Evolutionary conservation across 2,113 vertebrate genomes (phyloP), one percentile per base, ranked within the genome.

Genomic region (Siphamia tubifer): DNA sequence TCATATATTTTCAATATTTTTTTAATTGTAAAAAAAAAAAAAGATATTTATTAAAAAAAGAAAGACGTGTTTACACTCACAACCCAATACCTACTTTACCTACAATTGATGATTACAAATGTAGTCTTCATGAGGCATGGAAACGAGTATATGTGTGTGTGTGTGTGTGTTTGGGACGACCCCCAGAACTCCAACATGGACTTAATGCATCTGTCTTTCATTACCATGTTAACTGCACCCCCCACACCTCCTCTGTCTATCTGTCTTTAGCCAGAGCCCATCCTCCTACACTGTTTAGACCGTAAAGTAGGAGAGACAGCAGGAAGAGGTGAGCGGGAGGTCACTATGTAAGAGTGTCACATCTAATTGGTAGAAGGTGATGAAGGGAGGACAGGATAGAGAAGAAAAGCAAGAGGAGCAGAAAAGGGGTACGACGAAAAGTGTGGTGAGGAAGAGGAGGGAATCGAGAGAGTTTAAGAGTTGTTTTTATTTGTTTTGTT

Each of bases 261-360:
- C 53, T 58, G 27, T 77, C 69, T 75, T 57, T 53, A 20, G 74
- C 69, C 45, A 36, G 49, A 25, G 36, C 34, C 63, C 51, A 56
- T 72, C 72, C 62, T 78, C 74, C 61, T 17, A 39, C 52, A 65
- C 65, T 54, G 73, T 85, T 85, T 86, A 85, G 83, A 78, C 3
- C 23, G 57, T 62, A 19, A 72, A 72, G 54, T 16, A 61, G 44
- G 32, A 51, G 74, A 82, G 76, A 71, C 83, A 79, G 83, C 82
- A 82, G 76, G 69, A 68, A 17, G 57, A 78, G 75, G 65, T 82
- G 69, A 81, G 74, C 11, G 13, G 36, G 60, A 77, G 83, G 75
- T 79, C 79, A 79, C 64, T 65, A 23, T 73, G 67, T 45, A 57
- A 79, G 61, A 64, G 51, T 51, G 71, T 74, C 78, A 69, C 31